Evolutionary conservation across 37 sponge, comb jelly and placozoan species (phyloP), one percentile per base, ranked within the genome.

Genomic region (Cladorhizidae sp.): DNA sequence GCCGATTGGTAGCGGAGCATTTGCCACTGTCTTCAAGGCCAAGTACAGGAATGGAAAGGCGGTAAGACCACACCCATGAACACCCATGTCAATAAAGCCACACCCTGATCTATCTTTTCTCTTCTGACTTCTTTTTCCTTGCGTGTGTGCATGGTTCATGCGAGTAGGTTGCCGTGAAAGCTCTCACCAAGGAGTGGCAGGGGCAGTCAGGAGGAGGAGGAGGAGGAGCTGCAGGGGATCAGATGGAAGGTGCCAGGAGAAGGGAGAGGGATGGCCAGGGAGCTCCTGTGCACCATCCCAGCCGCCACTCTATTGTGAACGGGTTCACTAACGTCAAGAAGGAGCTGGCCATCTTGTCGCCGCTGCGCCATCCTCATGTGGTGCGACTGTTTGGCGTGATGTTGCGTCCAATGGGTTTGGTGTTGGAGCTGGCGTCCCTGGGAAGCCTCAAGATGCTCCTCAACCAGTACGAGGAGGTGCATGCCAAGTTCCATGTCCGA

Each of bases 371-470:
- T 74, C 57, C 64, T 23, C 79, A 92, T 52, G 67, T 92, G 58
- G 56, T 92, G 31, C 38, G 45, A 57, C 63, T 83, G 40, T 40
- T 70, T 35, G 92, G 92, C 1, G 81, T 92, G 20, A 50, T 84
- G 45, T 65, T 87, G 14, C 54, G 78, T 14, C 89, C 89, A 1
- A 85, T 92, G 28, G 83, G 86, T 26, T 82, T 94, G 54, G 70
- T 95, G 0, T 83, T 95, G 67, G 93, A 92, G 78, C 85, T 92
- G 76, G 96, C 96, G 36, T 83, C 96, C 2, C 39, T 43, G 62
- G 84, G 88, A 7, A 89, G 87, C 25, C 81, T 95, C 36, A 85
- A 90, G 81, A 26, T 21, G 5, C 63, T 87, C 0, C 75, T 89
- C 22, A 38, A 35, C 12, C 70, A 76, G 69, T 79, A 63, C 73